A percentile compares a stretch with the other conserved stretches of the same genome.
Conservation (phyloP, 2,888 invertebrate genomes). For the Nowickia ferox region DNA sequence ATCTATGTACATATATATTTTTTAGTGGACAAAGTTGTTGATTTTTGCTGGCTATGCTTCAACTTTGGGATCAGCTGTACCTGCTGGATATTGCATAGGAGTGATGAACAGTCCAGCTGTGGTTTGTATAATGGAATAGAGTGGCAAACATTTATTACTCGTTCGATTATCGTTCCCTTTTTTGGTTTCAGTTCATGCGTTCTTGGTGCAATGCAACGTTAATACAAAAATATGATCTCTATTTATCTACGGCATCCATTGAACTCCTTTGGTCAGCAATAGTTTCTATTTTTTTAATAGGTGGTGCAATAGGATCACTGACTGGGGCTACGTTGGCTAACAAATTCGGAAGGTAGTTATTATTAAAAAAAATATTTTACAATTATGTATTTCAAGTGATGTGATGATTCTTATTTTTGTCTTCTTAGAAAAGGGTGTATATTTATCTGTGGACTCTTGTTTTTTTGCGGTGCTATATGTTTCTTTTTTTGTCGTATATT, state of each 20-base stretch:
- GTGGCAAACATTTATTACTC: background rate
- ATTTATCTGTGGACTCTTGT: slow-evolving; percentile 87
- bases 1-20: too few species aligned
- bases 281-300: slow-evolving; percentile 94
- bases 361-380: background rate
- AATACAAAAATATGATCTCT: slow-evolving; percentile 85
- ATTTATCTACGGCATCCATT: slow-evolving; percentile 83
- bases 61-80: slow-evolving; percentile 90
- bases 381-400: background rate
- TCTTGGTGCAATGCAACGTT: slow-evolving; percentile 90
- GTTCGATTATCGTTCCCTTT: background rate
- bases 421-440: slow-evolving; percentile 87
- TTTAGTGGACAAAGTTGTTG: slow-evolving; percentile 83
- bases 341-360: slow-evolving; percentile 86
- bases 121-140: slow-evolving; percentile 84
- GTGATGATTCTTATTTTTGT: background rate
- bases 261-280: slow-evolving; percentile 90
- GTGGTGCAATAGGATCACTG: slow-evolving; percentile 93
- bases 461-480: slow-evolving; percentile 87
- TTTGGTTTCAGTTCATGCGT: slow-evolving; percentile 85
- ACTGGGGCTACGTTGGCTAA: slow-evolving; percentile 90
- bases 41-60: slow-evolving; percentile 88
- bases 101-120: slow-evolving; percentile 92
- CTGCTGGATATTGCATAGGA: slow-evolving; percentile 93
- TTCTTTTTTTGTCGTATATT: slow-evolving; percentile 87